Conservation (phyloP, 2,113 vertebrate genomes). For the Apeltes quadracus region DNA sequence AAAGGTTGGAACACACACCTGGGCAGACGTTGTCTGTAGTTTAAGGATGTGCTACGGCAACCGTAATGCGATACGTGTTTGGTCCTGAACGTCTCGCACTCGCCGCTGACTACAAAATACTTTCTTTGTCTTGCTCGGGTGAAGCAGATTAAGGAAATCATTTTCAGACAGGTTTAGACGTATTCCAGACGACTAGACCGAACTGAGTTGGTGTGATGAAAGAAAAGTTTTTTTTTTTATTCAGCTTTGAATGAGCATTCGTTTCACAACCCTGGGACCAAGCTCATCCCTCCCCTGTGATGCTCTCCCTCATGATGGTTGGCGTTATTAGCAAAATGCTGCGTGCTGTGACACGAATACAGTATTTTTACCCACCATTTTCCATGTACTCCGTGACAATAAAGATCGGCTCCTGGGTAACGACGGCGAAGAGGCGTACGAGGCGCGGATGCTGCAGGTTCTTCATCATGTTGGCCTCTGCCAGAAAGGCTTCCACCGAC, state of each 20-base stretch:
- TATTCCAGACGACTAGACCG: constrained; percentile 37
- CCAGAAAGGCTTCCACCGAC: constrained; percentile 93
- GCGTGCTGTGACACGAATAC: constrained; percentile 4
- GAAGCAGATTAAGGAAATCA: constrained; percentile 6
- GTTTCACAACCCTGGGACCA: constrained; percentile 4
- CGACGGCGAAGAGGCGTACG: constrained; percentile 94
- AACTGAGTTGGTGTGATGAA: constrained; percentile 12
- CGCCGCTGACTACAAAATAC: constrained; percentile 11
- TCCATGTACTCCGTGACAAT: constrained; percentile 99
- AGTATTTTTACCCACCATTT: constrained; percentile 83
- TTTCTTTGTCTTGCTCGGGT: constrained; percentile 14
- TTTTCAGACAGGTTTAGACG: constrained; percentile 48
- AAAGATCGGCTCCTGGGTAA: constrained; percentile 95
- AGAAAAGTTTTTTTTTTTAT: not conserved
- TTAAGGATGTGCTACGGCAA: constrained; percentile 26
- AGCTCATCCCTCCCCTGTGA: constrained; percentile 14
- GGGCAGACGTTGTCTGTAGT: constrained; percentile 36
- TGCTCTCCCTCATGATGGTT: not conserved
- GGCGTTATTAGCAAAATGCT: not conserved
- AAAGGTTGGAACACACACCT: not conserved
- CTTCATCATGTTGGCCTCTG: constrained; percentile 98
- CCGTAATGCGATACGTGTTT: constrained; percentile 62
- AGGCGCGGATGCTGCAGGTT: constrained; percentile 89
- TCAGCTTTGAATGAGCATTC: constrained; percentile 5
- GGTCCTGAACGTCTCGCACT: constrained; percentile 60